phyloP scores from a whole-genome alignment of 2,888 invertebrate species.

The Leptinotarsa tumamoca region DNA sequence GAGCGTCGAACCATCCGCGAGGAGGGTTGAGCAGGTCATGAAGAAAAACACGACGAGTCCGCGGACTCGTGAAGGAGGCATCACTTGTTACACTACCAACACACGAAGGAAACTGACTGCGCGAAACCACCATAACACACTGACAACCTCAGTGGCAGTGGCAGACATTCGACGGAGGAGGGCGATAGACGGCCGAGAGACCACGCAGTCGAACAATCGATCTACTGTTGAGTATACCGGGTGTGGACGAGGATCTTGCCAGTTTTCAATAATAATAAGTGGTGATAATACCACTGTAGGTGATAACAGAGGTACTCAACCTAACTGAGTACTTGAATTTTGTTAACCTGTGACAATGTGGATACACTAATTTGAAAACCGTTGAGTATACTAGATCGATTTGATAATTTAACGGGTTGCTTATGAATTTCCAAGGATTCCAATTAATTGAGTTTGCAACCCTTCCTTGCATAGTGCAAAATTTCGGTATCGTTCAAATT shows the following conservation, averaged over 20 bases:
- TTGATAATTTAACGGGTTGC: too few relatives aligned
- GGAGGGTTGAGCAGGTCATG: constrained; percentile 41
- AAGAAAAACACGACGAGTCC: constrained; percentile 40
- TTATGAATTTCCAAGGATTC: too few relatives aligned
- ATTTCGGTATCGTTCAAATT: too few relatives aligned
- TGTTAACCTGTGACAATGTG: too few relatives aligned
- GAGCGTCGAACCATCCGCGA: constrained; percentile 33
- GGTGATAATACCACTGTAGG: too few relatives aligned
- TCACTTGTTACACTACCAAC: constrained; percentile 41
- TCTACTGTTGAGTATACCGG: constrained; percentile 32
- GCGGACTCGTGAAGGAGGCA: constrained; percentile 43
- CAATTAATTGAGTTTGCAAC: too few relatives aligned
- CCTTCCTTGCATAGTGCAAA: too few relatives aligned
- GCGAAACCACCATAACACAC: constrained; percentile 43
- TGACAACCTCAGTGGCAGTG: constrained; percentile 22
- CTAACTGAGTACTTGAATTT: too few relatives aligned
- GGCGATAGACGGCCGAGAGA: constrained; percentile 41
- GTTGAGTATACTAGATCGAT: too few relatives aligned
- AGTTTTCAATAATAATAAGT: not conserved
- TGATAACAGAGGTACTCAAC: too few relatives aligned
- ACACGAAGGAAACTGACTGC: constrained; percentile 25
- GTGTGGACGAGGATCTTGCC: not conserved
- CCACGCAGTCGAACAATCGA: constrained; percentile 50
- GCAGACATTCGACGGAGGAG: constrained; percentile 31
- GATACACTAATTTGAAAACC: too few relatives aligned